phyloP scores from a whole-genome alignment of 1,140 invertebrate genomes.

The Philopotamus ludificatus region DNA sequence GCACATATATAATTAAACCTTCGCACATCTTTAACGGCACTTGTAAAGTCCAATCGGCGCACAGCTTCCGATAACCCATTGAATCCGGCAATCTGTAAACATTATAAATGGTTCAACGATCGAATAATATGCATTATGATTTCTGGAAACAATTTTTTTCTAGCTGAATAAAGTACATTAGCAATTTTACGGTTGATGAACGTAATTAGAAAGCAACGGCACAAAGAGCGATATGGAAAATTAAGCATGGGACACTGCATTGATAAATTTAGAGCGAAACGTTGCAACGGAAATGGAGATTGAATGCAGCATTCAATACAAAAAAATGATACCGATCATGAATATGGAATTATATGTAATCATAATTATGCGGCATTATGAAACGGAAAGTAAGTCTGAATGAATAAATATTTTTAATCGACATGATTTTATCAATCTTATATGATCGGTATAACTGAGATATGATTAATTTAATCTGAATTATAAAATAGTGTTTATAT shows the following conservation, averaged over 20 bases:
- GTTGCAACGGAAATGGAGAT: too few relatives aligned
- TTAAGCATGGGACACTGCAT: background rate
- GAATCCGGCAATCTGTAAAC: constrained; percentile 82
- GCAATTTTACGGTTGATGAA: constrained; percentile 22
- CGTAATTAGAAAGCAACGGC: constrained; percentile 19
- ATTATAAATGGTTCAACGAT: background rate
- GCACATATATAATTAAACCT: constrained; percentile 97
- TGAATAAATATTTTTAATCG: too few relatives aligned
- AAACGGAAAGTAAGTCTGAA: too few relatives aligned
- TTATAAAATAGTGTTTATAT: background rate
- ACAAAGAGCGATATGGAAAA: constrained; percentile 12
- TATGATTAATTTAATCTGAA: too few relatives aligned
- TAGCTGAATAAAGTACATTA: constrained; percentile 1
- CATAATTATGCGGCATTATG: too few relatives aligned
- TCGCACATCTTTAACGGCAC: constrained; percentile 89
- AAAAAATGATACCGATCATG: too few relatives aligned
- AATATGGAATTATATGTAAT: too few relatives aligned
- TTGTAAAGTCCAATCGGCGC: constrained; percentile 89
- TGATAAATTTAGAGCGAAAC: too few relatives aligned
- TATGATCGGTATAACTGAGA: too few relatives aligned
- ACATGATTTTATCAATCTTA: too few relatives aligned
- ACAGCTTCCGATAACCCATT: constrained; percentile 94
- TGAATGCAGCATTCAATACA: too few relatives aligned
- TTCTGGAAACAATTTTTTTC: background rate
- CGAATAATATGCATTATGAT: background rate